These are phyloP conservation scores for Labeo rohita DNA, from an alignment of 2,113 vertebrate genomes.

Conservation along the genomic window DNA sequence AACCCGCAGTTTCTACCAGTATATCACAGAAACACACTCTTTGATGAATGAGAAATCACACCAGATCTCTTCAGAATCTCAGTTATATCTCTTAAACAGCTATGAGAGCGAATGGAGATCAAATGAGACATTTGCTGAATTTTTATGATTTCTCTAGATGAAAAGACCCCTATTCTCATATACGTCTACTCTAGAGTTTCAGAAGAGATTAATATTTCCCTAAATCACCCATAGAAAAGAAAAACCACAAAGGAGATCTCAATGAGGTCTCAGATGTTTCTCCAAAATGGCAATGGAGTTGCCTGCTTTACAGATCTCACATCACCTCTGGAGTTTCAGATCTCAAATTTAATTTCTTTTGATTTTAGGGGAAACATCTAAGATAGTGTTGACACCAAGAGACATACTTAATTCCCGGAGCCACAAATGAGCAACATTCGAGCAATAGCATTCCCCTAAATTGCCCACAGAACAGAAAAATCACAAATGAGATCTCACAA, in stretches of 20 bases:
- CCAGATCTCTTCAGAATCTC: background rate
- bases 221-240: background rate
- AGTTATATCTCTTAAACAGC: background rate
- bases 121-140: background rate
- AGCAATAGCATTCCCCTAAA: background rate
- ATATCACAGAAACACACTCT: background rate
- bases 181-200: background rate
- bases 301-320: background rate
- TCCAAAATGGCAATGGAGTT: background rate
- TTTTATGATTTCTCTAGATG: background rate
- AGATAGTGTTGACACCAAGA: background rate
- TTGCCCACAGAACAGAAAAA: background rate
- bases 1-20: background rate
- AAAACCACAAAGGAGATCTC: background rate
- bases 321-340: background rate
- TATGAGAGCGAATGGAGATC: background rate
- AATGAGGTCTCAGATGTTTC: background rate
- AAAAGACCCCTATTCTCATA: background rate
- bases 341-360: background rate
- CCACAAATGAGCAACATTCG: background rate
- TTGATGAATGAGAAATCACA: background rate
- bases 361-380: background rate
- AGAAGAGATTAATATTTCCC: background rate
- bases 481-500: background rate
- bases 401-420: background rate